These are phyloP conservation scores for Calephelis nemesis DNA, from an alignment of 1,140 invertebrate species.

Conservation along the genomic window DNA sequence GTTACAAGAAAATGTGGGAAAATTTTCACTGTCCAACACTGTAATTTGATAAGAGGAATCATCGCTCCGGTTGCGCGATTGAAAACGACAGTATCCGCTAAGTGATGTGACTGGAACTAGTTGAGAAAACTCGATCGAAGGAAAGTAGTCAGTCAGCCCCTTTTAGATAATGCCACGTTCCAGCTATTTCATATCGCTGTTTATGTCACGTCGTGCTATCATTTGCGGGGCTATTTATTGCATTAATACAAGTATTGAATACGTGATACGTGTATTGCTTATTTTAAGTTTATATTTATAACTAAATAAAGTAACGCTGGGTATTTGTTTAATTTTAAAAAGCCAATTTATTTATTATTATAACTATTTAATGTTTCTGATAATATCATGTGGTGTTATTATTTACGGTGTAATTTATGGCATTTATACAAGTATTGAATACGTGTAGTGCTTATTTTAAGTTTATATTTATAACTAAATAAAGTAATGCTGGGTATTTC, in stretches of 20 bases:
- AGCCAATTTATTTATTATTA: neutral
- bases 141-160: conserved; percentile 63
- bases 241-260: conserved; percentile 25
- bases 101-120: conserved; percentile 55
- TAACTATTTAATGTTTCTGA: no score
- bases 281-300: neutral
- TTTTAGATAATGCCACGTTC: conserved; percentile 48
- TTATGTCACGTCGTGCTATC: conserved; percentile 44
- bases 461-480: neutral
- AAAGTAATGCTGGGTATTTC: neutral
- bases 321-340: no score
- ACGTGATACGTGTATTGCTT: conserved; percentile 3
- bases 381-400: no score
- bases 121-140: conserved; percentile 68
- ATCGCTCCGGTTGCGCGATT: conserved; percentile 60
- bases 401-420: no score
- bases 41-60: conserved; percentile 74
- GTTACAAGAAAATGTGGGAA: conserved; percentile 70
- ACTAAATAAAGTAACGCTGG: neutral
- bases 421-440: no score
- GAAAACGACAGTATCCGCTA: conserved; percentile 74
- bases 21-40: conserved; percentile 67
- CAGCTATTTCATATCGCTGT: conserved; percentile 33
- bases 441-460: no score
- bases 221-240: conserved; percentile 27